phyloP scores from a whole-genome alignment of 2,797 vertebrate species.

The Sylvia borin region DNA sequence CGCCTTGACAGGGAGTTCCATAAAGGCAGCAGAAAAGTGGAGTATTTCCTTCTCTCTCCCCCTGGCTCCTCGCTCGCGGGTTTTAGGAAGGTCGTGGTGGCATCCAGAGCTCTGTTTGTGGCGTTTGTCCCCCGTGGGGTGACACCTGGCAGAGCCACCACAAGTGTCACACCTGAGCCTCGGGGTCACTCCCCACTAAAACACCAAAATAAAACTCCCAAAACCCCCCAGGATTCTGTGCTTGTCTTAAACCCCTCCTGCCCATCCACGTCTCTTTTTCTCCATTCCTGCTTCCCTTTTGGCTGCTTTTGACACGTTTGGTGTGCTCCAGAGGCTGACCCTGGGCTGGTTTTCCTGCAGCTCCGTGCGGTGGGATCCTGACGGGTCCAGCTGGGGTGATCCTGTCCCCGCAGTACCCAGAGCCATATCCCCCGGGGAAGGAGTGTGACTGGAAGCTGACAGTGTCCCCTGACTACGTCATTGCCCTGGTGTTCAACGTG shows the following conservation, averaged over 20 bases:
- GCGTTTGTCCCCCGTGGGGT: not conserved
- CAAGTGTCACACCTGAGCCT: accelerated
- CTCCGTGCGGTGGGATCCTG: constrained; percentile 93
- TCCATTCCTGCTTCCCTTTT: not conserved
- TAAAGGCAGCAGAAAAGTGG: not conserved
- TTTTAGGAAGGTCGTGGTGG: not conserved
- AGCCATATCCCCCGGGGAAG: constrained; percentile 93
- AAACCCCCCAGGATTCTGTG: not conserved
- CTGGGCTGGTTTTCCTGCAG: constrained; percentile 67
- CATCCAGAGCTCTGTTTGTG: not conserved
- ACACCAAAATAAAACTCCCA: not conserved
- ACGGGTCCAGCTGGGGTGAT: constrained; percentile 92
- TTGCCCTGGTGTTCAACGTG: constrained; percentile 91
- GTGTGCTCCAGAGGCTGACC: not conserved
- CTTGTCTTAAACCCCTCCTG: not conserved
- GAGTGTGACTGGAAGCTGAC: constrained; percentile 96
- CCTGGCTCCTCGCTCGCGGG: accelerated
- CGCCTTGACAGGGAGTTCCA: not conserved
- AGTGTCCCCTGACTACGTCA: constrained; percentile 92
- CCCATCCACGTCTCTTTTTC: accelerated
- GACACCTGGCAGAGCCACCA: not conserved
- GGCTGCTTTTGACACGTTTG: accelerated
- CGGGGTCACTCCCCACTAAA: not conserved
- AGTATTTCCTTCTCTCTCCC: not conserved
- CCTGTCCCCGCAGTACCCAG: constrained; percentile 94